Evolutionary conservation across 2,797 vertebrate genomes (phyloP), one percentile per base, ranked within the genome.

Genomic region (Pseudochirops cupreus): DNA sequence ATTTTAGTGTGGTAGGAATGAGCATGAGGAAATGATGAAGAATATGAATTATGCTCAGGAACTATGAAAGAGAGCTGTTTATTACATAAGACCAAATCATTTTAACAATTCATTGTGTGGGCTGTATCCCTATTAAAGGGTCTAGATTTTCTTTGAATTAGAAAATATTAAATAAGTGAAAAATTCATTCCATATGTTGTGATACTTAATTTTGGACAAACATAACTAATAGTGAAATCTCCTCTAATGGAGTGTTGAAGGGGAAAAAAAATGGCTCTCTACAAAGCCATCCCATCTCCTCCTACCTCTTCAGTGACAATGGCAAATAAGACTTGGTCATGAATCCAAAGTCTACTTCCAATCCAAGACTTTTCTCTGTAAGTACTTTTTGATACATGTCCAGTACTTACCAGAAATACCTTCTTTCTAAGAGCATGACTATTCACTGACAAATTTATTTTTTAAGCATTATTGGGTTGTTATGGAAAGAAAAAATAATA

Each of bases 61-160:
- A 33, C 24, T 14, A 5, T 0, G 54, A 96, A 5, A 53, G 67
- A 46, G 28, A 54, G 21, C n/a, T 74, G 93, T 31, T 31, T 16
- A 46, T 55, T 28, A 6, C 13, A 10, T 12, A 67, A n/a, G 5
- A 50, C 90, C 50, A 50, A 59, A 50, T 89, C 57, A 95, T 94
- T 92, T 74, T 94, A 57, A 94, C 28, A 56, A 13, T 13, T 91
- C 33, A 93, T 94, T 93, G 16, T 92, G 52, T 58, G 91, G 92
- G 11, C 89, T 50, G 9, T 33, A 89, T 74, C 1, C 0, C 87
- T 58, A 57, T 57, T 93, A 53, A 91, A 58, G 94, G 56, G 26
- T 89, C 67, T 97, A 56, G 67, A 92, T 96, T 94, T 96, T 94
- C 95, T 96, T 96, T 95, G 33, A 56, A 74, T 93, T 94, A 90